These are phyloP conservation scores for Hermaeophaga mercurialis DNA, from an alignment of 2,888 invertebrate genomes.

Conservation along the genomic window DNA sequence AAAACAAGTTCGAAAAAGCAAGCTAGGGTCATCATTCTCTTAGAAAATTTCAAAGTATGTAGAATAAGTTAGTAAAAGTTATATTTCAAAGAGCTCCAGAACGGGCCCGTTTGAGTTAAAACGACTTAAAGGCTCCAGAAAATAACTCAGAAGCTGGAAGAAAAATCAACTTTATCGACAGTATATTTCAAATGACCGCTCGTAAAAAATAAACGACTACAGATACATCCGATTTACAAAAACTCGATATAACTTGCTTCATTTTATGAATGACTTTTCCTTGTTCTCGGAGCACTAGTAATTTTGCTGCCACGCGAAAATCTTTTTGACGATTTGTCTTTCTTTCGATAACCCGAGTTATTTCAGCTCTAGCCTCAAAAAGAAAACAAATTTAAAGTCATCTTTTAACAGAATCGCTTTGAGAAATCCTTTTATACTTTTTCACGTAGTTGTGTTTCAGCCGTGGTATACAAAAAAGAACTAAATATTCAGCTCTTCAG, in stretches of 20 bases:
- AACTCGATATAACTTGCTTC: constrained; percentile 27
- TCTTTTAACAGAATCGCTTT: constrained; percentile 10
- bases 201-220: constrained; percentile 28
- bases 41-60: too few species aligned
- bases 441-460: neutral
- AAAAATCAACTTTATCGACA: constrained; percentile 19
- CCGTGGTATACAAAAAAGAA: neutral
- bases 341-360: constrained; percentile 11
- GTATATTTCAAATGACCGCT: constrained; percentile 23
- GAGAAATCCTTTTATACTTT: neutral
- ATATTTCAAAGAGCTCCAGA: neutral
- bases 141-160: neutral
- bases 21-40: too few species aligned
- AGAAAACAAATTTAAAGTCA: constrained; percentile 20
- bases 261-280: constrained; percentile 27
- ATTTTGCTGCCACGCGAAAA: constrained; percentile 20
- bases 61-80: too few species aligned
- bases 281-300: constrained; percentile 22
- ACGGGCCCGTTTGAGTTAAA: neutral
- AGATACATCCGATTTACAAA: constrained; percentile 28
- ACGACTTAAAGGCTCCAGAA: neutral
- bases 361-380: constrained; percentile 23
- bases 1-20: too few species aligned
- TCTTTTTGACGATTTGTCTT: constrained; percentile 25
- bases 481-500: neutral